Conservation (phyloP, 1,140 invertebrate genomes). For the Lepidurus couesii region DNA sequence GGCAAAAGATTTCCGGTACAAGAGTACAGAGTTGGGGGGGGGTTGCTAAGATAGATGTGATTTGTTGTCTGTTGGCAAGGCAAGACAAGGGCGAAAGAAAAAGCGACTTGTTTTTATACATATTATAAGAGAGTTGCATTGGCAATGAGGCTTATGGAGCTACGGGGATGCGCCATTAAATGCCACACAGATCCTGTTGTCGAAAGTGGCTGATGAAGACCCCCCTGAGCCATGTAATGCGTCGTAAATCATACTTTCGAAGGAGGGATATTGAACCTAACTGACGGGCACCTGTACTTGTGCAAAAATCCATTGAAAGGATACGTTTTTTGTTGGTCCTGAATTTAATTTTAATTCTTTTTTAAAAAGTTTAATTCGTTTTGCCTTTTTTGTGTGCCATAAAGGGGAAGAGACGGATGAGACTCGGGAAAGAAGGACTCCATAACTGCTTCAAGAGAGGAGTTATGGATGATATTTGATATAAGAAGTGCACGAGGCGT, state of each 20-base stretch:
- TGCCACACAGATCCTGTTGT: conserved; percentile 9
- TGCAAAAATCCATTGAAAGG: neutral
- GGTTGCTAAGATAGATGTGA: neutral
- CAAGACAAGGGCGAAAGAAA: neutral
- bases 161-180: neutral
- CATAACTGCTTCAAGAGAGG: no score
- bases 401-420: no score
- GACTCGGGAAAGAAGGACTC: no score
- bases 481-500: no score
- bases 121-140: neutral
- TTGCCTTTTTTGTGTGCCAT: no score
- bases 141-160: neutral
- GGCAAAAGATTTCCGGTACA: no score
- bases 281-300: neutral
- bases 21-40: no score
- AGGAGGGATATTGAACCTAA: neutral
- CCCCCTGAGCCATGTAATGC: neutral
- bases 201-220: conserved; percentile 14
- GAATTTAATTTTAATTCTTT: no score
- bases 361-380: no score
- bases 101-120: neutral
- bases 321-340: neutral
- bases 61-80: neutral
- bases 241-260: neutral
- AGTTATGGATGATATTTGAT: no score